These are phyloP conservation scores for Psococerastis gibbosa DNA, from an alignment of 2,888 invertebrate species.

Conservation along the genomic window DNA sequence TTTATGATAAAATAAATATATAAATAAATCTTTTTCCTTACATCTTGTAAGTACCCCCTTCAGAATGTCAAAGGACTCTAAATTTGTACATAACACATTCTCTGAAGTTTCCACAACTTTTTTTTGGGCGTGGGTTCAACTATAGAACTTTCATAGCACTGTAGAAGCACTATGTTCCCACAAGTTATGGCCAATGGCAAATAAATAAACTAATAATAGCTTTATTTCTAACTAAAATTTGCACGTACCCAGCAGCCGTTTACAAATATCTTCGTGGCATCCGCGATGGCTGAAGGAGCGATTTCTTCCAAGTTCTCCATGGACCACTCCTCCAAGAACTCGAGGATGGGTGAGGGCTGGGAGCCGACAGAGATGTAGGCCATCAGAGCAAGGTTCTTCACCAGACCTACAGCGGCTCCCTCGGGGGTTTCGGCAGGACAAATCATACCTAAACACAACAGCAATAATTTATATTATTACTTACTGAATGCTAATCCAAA, in stretches of 20 bases:
- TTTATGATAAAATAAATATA: too few species aligned
- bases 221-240: too few species aligned
- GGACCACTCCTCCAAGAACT: conserved; percentile 99
- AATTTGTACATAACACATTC: too few species aligned
- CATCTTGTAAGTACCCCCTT: too few species aligned
- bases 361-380: conserved; percentile 99
- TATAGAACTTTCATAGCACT: too few species aligned
- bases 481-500: neutral
- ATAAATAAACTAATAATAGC: too few species aligned
- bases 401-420: conserved; percentile 89
- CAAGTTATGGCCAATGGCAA: too few species aligned
- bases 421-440: conserved; percentile 99
- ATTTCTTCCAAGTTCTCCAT: conserved; percentile 99
- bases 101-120: too few species aligned
- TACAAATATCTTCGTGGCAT: conserved; percentile 99
- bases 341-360: conserved; percentile 95
- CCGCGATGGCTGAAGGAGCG: conserved; percentile 94
- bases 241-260: conserved; percentile 97
- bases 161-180: too few species aligned
- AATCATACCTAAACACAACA: conserved; percentile 46
- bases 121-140: too few species aligned
- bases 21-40: too few species aligned
- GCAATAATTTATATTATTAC: conserved; percentile 2
- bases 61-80: too few species aligned
- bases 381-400: conserved; percentile 98